Conservation (phyloP, 2,797 vertebrate species). For the Rhincodon typus region DNA sequence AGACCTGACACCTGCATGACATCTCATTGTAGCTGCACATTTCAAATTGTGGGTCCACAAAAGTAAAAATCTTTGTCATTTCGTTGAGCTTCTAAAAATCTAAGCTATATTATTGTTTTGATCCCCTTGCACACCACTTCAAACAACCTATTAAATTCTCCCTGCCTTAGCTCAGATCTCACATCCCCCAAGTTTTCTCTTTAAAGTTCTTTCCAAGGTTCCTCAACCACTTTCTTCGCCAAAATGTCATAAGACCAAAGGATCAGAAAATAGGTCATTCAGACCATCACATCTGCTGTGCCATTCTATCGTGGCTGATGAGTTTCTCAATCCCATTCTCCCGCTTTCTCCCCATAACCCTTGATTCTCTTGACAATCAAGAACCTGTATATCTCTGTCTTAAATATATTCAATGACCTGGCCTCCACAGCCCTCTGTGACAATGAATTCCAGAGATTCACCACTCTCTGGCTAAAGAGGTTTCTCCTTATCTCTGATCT, state of each 20-base stretch:
- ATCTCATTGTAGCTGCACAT: not conserved
- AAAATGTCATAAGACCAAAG: not conserved
- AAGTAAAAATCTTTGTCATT: not conserved
- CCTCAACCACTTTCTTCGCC: not conserved
- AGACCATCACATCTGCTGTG: no score
- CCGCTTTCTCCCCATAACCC: no score
- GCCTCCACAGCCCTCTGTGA: no score
- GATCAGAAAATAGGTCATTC: no score
- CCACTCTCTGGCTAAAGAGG: no score
- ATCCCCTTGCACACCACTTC: not conserved
- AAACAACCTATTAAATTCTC: not conserved
- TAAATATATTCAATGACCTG: no score
- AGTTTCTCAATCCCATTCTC: no score
- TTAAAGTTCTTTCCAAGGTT: not conserved
- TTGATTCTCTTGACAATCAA: no score
- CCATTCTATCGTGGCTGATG: no score
- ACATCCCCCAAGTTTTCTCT: not conserved
- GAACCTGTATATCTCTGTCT: no score
- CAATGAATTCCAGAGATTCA: no score
- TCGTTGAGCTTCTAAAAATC: not conserved
- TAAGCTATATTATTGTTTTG: not conserved
- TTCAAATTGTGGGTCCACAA: not conserved
- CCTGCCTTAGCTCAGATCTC: not conserved
- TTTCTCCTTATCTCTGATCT: no score
- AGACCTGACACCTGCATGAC: not conserved